These are phyloP conservation scores for Alethe diademata DNA, from an alignment of 2,113 vertebrate genomes.

Conservation along the genomic window DNA sequence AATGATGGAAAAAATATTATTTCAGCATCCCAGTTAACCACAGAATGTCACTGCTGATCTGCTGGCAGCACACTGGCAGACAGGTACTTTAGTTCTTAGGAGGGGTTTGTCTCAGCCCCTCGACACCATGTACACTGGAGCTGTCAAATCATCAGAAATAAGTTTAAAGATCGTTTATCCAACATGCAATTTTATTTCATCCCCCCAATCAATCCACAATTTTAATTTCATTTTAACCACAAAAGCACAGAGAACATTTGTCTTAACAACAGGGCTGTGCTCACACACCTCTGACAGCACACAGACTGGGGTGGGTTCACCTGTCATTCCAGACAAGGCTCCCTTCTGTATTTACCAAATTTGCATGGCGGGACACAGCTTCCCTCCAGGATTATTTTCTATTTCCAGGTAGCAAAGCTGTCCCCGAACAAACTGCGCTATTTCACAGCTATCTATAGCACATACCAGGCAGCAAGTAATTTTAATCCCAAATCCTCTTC, in stretches of 20 bases:
- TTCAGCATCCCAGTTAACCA: neutral
- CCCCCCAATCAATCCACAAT: neutral
- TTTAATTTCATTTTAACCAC: neutral
- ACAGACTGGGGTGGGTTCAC: neutral
- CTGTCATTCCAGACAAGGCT: neutral
- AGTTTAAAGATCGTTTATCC: neutral
- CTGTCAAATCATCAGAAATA: neutral
- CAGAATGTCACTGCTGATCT: neutral
- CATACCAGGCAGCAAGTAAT: conserved; percentile 36
- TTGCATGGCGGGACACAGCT: neutral
- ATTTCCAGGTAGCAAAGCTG: conserved; percentile 70
- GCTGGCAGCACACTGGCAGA: neutral
- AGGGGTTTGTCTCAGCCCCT: neutral
- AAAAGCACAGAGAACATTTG: neutral
- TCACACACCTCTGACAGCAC: neutral
- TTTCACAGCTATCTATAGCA: conserved; percentile 64
- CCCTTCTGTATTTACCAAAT: conserved; percentile 19
- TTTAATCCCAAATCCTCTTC: conserved; percentile 69
- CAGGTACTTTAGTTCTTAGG: neutral
- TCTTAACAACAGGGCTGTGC: neutral
- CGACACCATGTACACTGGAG: neutral
- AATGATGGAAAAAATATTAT: neutral
- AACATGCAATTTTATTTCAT: neutral
- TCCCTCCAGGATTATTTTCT: conserved; percentile 47
- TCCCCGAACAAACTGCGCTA: neutral